Percentiles rank a stretch among this genome's conserved stretches.
These are phyloP conservation scores for Megamerina dolium DNA, from an alignment of 2,888 invertebrate genomes.

Conservation along the genomic window DNA sequence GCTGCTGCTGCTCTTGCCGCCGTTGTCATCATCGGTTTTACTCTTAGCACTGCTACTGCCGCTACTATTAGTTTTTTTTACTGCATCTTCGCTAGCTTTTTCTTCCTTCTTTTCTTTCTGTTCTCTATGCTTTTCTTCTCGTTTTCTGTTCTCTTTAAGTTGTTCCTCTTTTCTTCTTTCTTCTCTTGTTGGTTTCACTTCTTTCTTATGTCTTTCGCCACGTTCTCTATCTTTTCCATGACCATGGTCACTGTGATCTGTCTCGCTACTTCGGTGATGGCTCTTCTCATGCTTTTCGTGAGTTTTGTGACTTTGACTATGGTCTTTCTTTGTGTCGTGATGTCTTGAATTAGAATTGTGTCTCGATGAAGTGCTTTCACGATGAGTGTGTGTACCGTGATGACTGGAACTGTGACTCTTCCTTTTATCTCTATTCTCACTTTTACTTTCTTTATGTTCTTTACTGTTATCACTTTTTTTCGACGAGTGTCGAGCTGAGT, in stretches of 20 bases:
- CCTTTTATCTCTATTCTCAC: constrained; percentile 11
- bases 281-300: no score
- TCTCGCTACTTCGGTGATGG: no score
- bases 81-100: constrained; percentile 4
- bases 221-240: no score
- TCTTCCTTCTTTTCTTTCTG: constrained; percentile 1
- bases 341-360: no score
- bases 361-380: no score
- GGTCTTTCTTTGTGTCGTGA: no score
- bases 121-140: constrained; percentile 1
- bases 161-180: constrained; percentile 2
- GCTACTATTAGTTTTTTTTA: constrained; percentile 20
- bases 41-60: constrained; percentile 15
- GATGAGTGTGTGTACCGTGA: no score
- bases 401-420: constrained; percentile 6
- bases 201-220: not conserved
- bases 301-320: no score
- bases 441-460: constrained; percentile 15
- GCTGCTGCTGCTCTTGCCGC: not conserved
- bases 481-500: constrained; percentile 17
- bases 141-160: not conserved
- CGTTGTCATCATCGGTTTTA: constrained; percentile 26
- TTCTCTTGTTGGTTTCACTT: not conserved
- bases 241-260: no score
- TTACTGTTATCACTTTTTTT: constrained; percentile 15